Conservation (phyloP, 1,140 invertebrate genomes). For the Lysiphlebus fabarum region DNA sequence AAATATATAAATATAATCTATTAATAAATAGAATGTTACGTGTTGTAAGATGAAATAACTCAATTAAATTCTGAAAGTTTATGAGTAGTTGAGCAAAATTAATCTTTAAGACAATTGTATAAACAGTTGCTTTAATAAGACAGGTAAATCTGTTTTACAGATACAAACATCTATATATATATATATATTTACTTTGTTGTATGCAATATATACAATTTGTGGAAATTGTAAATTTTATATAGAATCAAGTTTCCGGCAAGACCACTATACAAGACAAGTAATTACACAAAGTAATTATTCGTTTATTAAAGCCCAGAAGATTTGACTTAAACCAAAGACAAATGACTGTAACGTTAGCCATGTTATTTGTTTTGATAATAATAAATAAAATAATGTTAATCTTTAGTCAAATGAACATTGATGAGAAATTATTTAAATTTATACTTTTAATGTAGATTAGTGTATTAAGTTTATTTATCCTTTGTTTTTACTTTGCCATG, state of each 20-base stretch:
- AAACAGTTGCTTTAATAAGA: neutral
- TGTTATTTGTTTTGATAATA: too few relatives aligned
- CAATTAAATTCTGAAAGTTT: conserved; percentile 7
- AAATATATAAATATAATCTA: too few relatives aligned
- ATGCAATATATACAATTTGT: neutral
- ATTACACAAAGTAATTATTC: conserved; percentile 30
- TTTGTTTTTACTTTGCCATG: too few relatives aligned
- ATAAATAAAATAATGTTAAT: too few relatives aligned
- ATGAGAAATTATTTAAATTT: too few relatives aligned
- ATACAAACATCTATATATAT: neutral
- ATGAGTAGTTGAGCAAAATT: conserved; percentile 6
- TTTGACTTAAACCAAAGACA: conserved; percentile 3
- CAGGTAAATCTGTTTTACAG: neutral
- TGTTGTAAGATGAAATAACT: neutral
- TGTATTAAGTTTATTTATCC: too few relatives aligned
- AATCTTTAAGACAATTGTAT: conserved; percentile 4
- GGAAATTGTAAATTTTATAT: neutral
- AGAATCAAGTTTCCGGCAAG: neutral
- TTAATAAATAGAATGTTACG: too few relatives aligned
- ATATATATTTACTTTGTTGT: neutral
- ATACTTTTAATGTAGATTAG: too few relatives aligned
- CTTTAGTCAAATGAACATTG: too few relatives aligned
- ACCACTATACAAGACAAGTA: conserved; percentile 23
- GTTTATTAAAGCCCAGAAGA: conserved; percentile 18
- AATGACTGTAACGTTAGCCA: too few relatives aligned